phyloP scores from a whole-genome alignment of 2,888 invertebrate genomes.

The Aradus depressus region DNA sequence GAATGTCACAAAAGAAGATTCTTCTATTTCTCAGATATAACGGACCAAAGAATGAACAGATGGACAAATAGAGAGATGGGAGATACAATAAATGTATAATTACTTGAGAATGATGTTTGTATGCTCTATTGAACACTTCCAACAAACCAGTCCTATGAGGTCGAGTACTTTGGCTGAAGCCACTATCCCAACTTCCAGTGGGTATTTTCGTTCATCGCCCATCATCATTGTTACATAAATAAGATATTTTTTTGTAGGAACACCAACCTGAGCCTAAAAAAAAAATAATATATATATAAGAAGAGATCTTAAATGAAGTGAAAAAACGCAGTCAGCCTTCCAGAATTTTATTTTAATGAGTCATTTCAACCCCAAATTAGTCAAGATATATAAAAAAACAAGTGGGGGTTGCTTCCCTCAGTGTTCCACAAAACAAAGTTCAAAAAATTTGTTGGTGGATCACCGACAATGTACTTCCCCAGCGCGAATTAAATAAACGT shows the following conservation, averaged over 20 bases:
- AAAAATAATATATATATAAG: neutral
- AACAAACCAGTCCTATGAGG: conserved; percentile 84
- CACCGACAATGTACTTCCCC: no score
- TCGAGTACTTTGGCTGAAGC: conserved; percentile 78
- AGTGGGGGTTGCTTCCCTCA: no score
- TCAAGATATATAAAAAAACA: no score
- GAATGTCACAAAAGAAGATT: conserved; percentile 19
- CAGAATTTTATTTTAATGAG: no score
- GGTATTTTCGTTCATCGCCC: conserved; percentile 54
- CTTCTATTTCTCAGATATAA: neutral
- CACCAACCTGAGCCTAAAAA: conserved; percentile 52
- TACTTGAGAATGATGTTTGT: conserved; percentile 38
- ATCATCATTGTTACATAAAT: conserved; percentile 84
- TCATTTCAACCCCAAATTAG: no score
- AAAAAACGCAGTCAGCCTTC: no score
- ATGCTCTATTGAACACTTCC: conserved; percentile 50
- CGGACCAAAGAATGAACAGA: neutral
- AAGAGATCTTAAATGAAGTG: no score
- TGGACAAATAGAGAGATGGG: neutral
- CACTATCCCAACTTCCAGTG: conserved; percentile 68
- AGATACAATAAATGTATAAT: conserved; percentile 21
- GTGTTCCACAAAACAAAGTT: no score
- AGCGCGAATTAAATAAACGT: no score
- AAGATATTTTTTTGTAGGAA: conserved; percentile 70
- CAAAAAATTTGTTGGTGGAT: no score